phyloP scores from a whole-genome alignment of 2,797 vertebrate genomes.

The Phoebastria nigripes region DNA sequence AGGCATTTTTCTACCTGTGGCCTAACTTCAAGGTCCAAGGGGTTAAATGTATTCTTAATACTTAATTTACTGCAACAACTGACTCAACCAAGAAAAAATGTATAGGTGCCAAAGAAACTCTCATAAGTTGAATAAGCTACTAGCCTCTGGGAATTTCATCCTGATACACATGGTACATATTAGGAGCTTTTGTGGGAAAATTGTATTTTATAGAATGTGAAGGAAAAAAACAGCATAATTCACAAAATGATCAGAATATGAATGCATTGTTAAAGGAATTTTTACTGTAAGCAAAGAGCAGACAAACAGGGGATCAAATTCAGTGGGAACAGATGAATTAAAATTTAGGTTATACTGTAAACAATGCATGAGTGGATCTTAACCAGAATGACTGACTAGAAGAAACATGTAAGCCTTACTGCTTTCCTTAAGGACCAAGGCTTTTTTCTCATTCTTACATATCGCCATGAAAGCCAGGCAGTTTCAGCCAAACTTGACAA shows the following conservation, averaged over 20 bases:
- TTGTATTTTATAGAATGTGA: background rate
- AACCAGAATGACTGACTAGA: background rate
- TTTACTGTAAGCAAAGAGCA: background rate
- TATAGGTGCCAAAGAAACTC: background rate
- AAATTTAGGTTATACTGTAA: background rate
- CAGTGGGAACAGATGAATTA: background rate
- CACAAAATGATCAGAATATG: background rate
- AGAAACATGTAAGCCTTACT: background rate
- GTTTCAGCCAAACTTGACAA: background rate
- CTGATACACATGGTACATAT: constrained; percentile 9
- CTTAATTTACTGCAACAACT: constrained; percentile 1
- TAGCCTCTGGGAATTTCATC: constrained; percentile 27
- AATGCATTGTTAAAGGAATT: background rate
- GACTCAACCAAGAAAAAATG: background rate
- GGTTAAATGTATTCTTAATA: background rate
- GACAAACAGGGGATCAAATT: background rate
- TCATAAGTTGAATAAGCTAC: background rate
- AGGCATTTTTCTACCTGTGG: background rate
- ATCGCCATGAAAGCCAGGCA: background rate
- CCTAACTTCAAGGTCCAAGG: background rate
- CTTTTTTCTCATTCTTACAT: background rate
- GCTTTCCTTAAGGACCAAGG: background rate
- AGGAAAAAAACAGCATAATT: background rate
- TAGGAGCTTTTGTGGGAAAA: constrained; percentile 14
- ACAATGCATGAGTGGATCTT: background rate